phyloP scores from a whole-genome alignment of 2,888 invertebrate genomes.

The Cecidostiba fungosa region DNA sequence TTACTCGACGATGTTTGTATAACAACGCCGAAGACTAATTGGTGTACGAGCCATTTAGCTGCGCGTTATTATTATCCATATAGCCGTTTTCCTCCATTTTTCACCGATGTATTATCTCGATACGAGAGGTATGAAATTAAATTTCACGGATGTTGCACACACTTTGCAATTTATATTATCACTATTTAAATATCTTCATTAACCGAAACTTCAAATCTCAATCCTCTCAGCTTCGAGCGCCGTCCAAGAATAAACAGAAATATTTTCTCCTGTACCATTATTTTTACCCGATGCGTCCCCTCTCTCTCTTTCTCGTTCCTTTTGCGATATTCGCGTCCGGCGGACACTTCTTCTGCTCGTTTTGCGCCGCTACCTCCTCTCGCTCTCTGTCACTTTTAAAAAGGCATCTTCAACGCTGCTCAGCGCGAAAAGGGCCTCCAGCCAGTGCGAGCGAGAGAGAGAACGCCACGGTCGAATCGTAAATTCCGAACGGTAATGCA shows the following conservation, averaged over 20 bases:
- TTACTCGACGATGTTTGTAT: too few relatives aligned
- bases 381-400: slow-evolving; percentile 50
- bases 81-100: too few relatives aligned
- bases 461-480: slow-evolving; percentile 75
- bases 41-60: too few relatives aligned
- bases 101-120: not conserved
- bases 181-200: not conserved
- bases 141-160: not conserved
- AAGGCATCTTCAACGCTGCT: slow-evolving; percentile 35
- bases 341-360: not conserved
- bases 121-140: not conserved
- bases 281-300: not conserved
- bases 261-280: slow-evolving; percentile 28
- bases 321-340: not conserved
- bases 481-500: slow-evolving; percentile 78
- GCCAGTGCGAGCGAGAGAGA: slow-evolving; percentile 5
- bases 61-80: too few relatives aligned
- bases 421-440: slow-evolving; percentile 28
- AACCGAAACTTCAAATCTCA: not conserved
- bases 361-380: not conserved
- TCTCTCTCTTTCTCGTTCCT: not conserved
- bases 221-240: not conserved
- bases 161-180: not conserved
- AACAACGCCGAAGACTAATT: not conserved
- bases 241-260: slow-evolving; percentile 24